Conservation (phyloP, 2,113 vertebrate genomes). For the Oncorhynchus kisutch region DNA sequence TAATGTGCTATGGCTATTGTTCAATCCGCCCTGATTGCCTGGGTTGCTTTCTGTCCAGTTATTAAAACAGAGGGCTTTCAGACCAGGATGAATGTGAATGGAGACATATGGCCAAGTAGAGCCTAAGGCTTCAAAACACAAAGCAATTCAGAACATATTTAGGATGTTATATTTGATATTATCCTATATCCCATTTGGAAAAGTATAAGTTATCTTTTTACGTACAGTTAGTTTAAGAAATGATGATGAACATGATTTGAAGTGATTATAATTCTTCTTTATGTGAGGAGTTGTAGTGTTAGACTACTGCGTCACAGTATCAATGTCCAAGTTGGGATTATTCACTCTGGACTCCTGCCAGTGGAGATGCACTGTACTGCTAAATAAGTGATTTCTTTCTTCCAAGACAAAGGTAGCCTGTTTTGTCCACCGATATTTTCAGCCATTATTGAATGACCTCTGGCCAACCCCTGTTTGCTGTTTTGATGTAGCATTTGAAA, state of each 20-base stretch:
- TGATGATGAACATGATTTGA: neutral
- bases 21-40: neutral
- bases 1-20: conserved; percentile 13
- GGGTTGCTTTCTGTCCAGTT: conserved; percentile 47
- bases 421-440: conserved; percentile 18
- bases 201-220: conserved; percentile 31
- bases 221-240: neutral
- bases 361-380: neutral
- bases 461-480: conserved; percentile 19
- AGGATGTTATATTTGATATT: conserved; percentile 57
- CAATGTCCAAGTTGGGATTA: neutral
- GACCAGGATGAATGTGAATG: conserved; percentile 58
- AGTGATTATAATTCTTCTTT: neutral
- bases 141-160: conserved; percentile 72
- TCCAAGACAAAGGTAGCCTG: conserved; percentile 20
- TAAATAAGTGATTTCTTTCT: conserved; percentile 15
- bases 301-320: neutral
- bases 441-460: conserved; percentile 40
- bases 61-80: conserved; percentile 53
- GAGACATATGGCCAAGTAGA: conserved; percentile 66
- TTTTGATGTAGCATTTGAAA: conserved; percentile 27
- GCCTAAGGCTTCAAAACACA: conserved; percentile 65
- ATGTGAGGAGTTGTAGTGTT: neutral
- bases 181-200: conserved; percentile 60
- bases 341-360: neutral